Conservation (phyloP, 2,888 invertebrate genomes). For the Tillus elongatus region DNA sequence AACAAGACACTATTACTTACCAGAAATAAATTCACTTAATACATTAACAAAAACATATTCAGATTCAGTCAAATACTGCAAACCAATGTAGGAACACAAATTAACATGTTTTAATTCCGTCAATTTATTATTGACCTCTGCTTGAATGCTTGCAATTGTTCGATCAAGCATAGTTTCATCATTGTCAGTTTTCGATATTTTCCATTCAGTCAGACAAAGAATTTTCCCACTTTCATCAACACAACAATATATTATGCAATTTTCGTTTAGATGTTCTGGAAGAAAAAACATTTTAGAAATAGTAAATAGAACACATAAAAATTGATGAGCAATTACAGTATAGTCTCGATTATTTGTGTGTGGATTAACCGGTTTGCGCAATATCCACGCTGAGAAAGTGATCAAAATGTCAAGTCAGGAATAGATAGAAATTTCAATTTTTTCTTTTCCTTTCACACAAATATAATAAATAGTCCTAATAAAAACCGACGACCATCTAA, state of each 20-base stretch:
- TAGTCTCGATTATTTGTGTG: no score
- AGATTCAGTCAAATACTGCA: conserved; percentile 53
- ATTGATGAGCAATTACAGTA: no score
- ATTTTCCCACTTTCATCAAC: conserved; percentile 68
- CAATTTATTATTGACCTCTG: conserved; percentile 66
- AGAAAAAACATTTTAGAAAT: conserved; percentile 17
- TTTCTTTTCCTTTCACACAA: no score
- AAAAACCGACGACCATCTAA: no score
- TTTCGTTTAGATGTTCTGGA: conserved; percentile 62
- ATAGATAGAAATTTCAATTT: no score
- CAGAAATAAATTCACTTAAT: conserved; percentile 59
- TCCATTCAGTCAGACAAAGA: conserved; percentile 71
- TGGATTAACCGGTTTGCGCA: no score
- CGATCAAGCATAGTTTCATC: conserved; percentile 42
- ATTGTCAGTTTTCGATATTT: conserved; percentile 40
- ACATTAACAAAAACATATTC: conserved; percentile 57
- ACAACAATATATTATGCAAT: conserved; percentile 65
- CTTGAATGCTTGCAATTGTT: conserved; percentile 61
- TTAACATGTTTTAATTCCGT: conserved; percentile 61
- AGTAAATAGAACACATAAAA: no score
- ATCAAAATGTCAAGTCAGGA: no score
- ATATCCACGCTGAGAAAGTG: no score
- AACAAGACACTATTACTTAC: conserved; percentile 37
- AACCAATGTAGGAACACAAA: conserved; percentile 66
- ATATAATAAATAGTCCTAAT: no score